Conservation (phyloP, 2,797 vertebrate genomes). For the Molossus molossus region DNA sequence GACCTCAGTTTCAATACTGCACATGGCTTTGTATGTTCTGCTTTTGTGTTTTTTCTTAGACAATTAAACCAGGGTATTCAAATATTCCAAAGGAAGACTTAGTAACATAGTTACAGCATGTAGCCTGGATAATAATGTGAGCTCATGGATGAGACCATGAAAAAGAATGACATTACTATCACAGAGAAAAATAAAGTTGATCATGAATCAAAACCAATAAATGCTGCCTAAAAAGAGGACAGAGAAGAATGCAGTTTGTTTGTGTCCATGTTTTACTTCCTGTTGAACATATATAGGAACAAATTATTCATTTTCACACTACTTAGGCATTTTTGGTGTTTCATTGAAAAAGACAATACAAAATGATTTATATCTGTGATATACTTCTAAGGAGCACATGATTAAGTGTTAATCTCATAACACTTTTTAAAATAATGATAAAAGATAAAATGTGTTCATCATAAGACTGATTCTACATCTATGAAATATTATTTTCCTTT, state of each 20-base stretch:
- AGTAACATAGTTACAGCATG: background rate
- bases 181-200: conserved; percentile 19
- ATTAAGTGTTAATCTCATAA: background rate
- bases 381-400: background rate
- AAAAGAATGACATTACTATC: background rate
- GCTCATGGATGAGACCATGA: background rate
- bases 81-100: background rate
- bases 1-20: background rate
- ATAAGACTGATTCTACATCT: background rate
- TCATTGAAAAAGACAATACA: conserved; percentile 5
- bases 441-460: background rate
- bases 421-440: background rate
- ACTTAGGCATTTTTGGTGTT: background rate
- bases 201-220: conserved; percentile 8
- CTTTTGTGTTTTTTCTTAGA: background rate
- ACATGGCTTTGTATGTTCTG: background rate
- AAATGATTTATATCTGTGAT: background rate
- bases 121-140: conserved; percentile 7
- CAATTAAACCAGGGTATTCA: background rate
- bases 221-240: background rate
- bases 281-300: background rate
- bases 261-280: background rate
- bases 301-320: conserved; percentile 32
- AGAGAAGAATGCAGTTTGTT: background rate
- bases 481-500: background rate